Conservation (phyloP, 2,888 invertebrate genomes). For the Mythimna ferrago region DNA sequence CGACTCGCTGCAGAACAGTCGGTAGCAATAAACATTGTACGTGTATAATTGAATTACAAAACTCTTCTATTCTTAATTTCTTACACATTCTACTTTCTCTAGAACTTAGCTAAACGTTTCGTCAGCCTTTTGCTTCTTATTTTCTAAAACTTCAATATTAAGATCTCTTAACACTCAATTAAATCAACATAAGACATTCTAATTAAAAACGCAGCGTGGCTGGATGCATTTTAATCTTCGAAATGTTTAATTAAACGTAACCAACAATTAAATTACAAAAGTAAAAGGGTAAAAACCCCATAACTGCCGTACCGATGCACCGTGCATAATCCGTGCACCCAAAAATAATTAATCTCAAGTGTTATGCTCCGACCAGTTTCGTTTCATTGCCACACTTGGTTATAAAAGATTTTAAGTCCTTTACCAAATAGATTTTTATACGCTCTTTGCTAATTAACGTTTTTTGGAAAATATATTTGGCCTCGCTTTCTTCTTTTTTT, state of each 20-base stretch:
- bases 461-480: slow-evolving; percentile 18
- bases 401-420: slow-evolving; percentile 20
- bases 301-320: slow-evolving; percentile 59
- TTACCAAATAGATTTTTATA: background rate
- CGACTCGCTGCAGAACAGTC: slow-evolving; percentile 46
- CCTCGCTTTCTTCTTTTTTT: background rate
- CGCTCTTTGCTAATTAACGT: background rate
- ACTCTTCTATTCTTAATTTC: slow-evolving; percentile 10
- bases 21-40: slow-evolving; percentile 44
- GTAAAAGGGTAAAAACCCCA: slow-evolving; percentile 73
- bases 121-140: background rate
- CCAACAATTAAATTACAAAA: slow-evolving; percentile 54
- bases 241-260: slow-evolving; percentile 49
- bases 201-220: slow-evolving; percentile 8
- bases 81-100: slow-evolving; percentile 14
- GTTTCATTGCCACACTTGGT: slow-evolving; percentile 24
- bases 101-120: background rate
- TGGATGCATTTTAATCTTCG: slow-evolving; percentile 25
- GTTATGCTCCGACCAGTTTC: slow-evolving; percentile 68
- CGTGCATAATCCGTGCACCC: slow-evolving; percentile 75
- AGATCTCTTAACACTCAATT: background rate
- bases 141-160: background rate
- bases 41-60: slow-evolving; percentile 19
- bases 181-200: background rate
- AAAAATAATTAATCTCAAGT: slow-evolving; percentile 75